Conservation (phyloP, 2,888 invertebrate genomes). For the Mythimna loreyi region DNA sequence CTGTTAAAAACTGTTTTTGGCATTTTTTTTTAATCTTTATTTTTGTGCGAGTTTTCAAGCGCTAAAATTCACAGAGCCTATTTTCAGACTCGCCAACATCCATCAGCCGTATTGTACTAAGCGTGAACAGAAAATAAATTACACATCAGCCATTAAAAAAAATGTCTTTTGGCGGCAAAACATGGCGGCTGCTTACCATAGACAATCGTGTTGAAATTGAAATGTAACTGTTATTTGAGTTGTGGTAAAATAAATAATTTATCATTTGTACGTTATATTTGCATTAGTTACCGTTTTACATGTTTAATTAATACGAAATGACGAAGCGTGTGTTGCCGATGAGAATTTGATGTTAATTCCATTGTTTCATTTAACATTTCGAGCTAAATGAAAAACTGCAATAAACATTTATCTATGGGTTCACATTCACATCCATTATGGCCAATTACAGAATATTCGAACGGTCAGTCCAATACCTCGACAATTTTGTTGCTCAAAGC, state of each 20-base stretch:
- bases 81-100: too few relatives aligned
- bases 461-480: conserved; percentile 14
- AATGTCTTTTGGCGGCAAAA: conserved; percentile 23
- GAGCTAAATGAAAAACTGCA: conserved; percentile 22
- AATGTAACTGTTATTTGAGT: conserved; percentile 1
- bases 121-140: conserved; percentile 17
- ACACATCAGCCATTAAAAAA: conserved; percentile 1
- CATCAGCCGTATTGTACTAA: too few relatives aligned
- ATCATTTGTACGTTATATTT: conserved; percentile 16
- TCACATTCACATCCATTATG: conserved; percentile 22
- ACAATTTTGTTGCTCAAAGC: conserved; percentile 26
- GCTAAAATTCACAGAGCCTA: too few relatives aligned
- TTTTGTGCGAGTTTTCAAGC: too few relatives aligned
- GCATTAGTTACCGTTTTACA: conserved; percentile 11
- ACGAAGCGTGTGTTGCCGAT: conserved; percentile 22
- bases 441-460: conserved; percentile 12
- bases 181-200: conserved; percentile 12
- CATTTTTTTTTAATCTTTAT: too few relatives aligned
- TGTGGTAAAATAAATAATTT: conserved; percentile 15
- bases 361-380: conserved; percentile 38
- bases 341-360: conserved; percentile 37
- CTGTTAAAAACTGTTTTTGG: too few relatives aligned
- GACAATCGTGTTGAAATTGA: conserved; percentile 23
- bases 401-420: neutral
- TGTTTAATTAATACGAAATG: conserved; percentile 18